These are phyloP conservation scores for Diuraphis noxia DNA, from an alignment of 1,140 invertebrate species.

Conservation along the genomic window DNA sequence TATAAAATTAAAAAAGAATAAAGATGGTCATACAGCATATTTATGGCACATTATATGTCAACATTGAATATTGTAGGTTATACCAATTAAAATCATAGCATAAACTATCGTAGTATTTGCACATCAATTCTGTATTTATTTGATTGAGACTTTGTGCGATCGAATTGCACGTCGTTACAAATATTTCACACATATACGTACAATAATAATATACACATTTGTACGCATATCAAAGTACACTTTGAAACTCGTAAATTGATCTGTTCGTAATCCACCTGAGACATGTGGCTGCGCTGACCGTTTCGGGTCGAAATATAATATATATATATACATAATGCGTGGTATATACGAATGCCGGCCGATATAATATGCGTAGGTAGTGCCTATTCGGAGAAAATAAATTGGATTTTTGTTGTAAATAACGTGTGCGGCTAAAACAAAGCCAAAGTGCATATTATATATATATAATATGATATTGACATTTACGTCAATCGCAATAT, in stretches of 20 bases:
- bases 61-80: not conserved
- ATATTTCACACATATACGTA: not conserved
- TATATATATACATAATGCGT: not conserved
- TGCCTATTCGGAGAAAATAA: not conserved
- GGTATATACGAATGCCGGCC: not conserved
- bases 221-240: not conserved
- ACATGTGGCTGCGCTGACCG: not conserved
- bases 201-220: not conserved
- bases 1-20: not conserved
- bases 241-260: not conserved
- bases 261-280: not conserved
- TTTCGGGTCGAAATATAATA: not conserved
- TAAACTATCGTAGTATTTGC: too few relatives aligned
- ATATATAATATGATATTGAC: not conserved
- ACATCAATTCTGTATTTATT: not conserved
- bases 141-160: not conserved
- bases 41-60: not conserved
- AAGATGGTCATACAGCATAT: not conserved
- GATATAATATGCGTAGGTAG: not conserved
- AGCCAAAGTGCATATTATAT: not conserved
- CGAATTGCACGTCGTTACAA: not conserved
- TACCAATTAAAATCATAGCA: too few relatives aligned
- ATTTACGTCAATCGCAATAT: constrained; percentile 21
- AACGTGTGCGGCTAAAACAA: not conserved
- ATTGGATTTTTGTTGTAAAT: constrained; percentile 19